Percentiles rank a stretch among this genome's conserved stretches.
These are phyloP conservation scores for Azorinus chamasolen DNA, from an alignment of 2,888 invertebrate genomes.

Conservation along the genomic window DNA sequence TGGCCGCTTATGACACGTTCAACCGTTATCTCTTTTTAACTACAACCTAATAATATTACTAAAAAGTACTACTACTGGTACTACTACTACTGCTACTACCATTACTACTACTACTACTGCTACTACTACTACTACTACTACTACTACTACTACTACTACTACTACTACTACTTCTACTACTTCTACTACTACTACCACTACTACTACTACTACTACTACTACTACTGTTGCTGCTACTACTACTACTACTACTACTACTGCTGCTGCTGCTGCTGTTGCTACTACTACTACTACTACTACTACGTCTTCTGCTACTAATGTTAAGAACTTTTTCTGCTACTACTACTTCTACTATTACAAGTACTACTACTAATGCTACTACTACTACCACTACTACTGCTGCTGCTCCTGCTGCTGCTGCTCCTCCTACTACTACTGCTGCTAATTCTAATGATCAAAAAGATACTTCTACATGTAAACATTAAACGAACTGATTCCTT, in stretches of 20 bases:
- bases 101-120: conserved; percentile 3
- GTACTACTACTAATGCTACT: too few relatives aligned
- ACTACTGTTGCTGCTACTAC: conserved; percentile 2
- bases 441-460: too few relatives aligned
- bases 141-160: conserved; percentile 7
- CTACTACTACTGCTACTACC: conserved; percentile 5
- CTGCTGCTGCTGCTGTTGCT: background rate
- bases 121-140: conserved; percentile 5
- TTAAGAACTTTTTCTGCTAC: background rate
- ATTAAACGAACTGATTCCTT: too few relatives aligned
- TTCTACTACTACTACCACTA: conserved; percentile 2
- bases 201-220: conserved; percentile 10
- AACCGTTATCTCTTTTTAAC: too few relatives aligned
- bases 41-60: too few relatives aligned
- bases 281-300: conserved; percentile 8
- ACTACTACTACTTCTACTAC: conserved; percentile 6
- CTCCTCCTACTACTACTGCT: too few relatives aligned
- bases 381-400: background rate
- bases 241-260: conserved; percentile 7
- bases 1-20: too few relatives aligned
- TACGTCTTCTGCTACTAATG: conserved; percentile 3
- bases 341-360: too few relatives aligned
- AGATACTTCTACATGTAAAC: too few relatives aligned
- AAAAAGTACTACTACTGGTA: background rate
- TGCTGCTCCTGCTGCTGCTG: conserved; percentile 2